Evolutionary conservation across 2,797 vertebrate species (phyloP).

Genomic region (Glossophaga mutica): DNA sequence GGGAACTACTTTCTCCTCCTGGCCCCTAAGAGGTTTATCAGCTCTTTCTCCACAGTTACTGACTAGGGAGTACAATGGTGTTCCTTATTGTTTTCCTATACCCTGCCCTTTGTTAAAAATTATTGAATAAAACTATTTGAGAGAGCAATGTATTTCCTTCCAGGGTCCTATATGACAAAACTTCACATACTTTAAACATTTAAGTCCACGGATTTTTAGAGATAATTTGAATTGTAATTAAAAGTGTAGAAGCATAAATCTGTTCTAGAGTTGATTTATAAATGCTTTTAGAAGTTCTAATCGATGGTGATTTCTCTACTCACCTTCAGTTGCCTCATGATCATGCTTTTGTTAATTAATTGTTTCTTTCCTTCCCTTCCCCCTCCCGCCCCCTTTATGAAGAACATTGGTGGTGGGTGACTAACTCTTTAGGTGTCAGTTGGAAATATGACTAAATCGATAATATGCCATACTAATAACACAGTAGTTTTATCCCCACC

Average conservation of each 20-base stretch:
- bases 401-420: background rate
- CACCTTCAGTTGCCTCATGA: background rate
- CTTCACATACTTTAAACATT: conserved; percentile 3
- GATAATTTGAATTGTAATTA: conserved; percentile 24
- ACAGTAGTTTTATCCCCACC: background rate
- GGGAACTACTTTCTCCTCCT: background rate
- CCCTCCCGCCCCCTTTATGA: background rate
- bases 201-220: background rate
- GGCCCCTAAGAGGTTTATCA: background rate
- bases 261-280: background rate
- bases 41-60: background rate
- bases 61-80: background rate
- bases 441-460: background rate
- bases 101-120: background rate
- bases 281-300: background rate
- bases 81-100: background rate
- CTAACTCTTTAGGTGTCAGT: background rate
- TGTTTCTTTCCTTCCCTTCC: background rate
- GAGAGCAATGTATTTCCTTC: background rate
- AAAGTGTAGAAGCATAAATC: background rate
- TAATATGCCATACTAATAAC: background rate
- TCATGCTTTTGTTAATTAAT: background rate
- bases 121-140: background rate
- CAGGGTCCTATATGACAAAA: background rate
- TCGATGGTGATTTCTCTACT: background rate